These are phyloP conservation scores for Vollenhovia emeryi DNA, from an alignment of 1,140 invertebrate genomes.

Conservation along the genomic window DNA sequence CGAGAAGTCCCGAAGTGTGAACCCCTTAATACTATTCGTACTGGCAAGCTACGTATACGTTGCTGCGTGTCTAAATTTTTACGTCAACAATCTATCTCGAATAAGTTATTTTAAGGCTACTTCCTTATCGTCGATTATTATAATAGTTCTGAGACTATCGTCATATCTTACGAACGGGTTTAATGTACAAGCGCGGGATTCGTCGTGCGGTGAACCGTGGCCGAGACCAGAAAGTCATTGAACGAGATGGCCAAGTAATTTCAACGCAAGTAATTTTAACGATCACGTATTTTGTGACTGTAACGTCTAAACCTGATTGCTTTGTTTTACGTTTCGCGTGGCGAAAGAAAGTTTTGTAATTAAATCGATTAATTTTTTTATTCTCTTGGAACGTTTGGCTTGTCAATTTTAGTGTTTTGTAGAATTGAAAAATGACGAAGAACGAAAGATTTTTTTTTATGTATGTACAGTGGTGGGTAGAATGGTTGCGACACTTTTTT, in stretches of 20 bases:
- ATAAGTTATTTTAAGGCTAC: conserved; percentile 77
- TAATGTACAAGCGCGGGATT: conserved; percentile 58
- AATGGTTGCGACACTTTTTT: too few relatives aligned
- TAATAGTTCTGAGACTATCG: conserved; percentile 52
- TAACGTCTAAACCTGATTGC: conserved; percentile 1
- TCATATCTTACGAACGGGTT: conserved; percentile 15
- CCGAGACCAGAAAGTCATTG: not conserved
- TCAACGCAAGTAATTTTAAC: conserved; percentile 45
- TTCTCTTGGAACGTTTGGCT: too few relatives aligned
- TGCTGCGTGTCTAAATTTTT: conserved; percentile 42
- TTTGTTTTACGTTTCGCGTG: not conserved
- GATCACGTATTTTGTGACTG: not conserved
- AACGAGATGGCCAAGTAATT: not conserved
- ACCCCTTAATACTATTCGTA: conserved; percentile 65
- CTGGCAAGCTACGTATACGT: conserved; percentile 76
- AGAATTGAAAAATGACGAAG: too few relatives aligned
- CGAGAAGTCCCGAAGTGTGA: not conserved
- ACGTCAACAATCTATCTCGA: conserved; percentile 59
- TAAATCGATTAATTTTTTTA: not conserved
- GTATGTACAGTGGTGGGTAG: too few relatives aligned
- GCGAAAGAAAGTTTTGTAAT: not conserved
- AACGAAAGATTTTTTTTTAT: too few relatives aligned
- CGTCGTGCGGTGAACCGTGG: conserved; percentile 4
- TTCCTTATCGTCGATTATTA: conserved; percentile 48
- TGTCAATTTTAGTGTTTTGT: too few relatives aligned